A percentile compares a stretch with the other conserved stretches of the same genome.
phyloP scores from a whole-genome alignment of 2,888 invertebrate species.

The Stictocephala bisonia region DNA sequence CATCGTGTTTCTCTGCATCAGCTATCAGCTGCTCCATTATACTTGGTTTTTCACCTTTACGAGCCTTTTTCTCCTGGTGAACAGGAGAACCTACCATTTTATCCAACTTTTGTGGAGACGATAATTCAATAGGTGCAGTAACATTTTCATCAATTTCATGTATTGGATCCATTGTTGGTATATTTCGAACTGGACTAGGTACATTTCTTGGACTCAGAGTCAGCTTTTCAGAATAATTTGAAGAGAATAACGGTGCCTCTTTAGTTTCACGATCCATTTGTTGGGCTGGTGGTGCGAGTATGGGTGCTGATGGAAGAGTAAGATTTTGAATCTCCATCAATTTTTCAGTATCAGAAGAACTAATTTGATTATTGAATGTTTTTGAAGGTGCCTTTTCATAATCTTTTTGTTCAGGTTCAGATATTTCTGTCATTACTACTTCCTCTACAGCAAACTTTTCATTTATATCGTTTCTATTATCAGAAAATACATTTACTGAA shows the following conservation, averaged over 20 bases:
- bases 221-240: background rate
- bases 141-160: conserved; percentile 1
- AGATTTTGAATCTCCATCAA: too few species aligned
- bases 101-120: background rate
- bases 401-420: background rate
- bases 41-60: conserved; percentile 12
- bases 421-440: background rate
- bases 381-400: too few species aligned
- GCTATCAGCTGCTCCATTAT: conserved; percentile 30
- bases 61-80: background rate
- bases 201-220: conserved; percentile 11
- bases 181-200: conserved; percentile 10
- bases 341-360: too few species aligned
- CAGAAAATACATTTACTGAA: background rate
- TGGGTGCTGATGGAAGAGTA: too few species aligned
- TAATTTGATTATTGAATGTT: too few species aligned
- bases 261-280: too few species aligned
- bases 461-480: background rate
- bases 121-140: background rate
- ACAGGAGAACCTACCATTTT: background rate
- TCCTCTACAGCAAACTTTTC: conserved; percentile 11
- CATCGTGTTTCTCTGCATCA: conserved; percentile 42
- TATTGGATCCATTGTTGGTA: conserved; percentile 10
- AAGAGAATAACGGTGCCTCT: too few species aligned
- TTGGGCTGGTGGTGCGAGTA: too few species aligned